phyloP scores from a whole-genome alignment of 1,140 invertebrate genomes.

The Babylonia areolata region DNA sequence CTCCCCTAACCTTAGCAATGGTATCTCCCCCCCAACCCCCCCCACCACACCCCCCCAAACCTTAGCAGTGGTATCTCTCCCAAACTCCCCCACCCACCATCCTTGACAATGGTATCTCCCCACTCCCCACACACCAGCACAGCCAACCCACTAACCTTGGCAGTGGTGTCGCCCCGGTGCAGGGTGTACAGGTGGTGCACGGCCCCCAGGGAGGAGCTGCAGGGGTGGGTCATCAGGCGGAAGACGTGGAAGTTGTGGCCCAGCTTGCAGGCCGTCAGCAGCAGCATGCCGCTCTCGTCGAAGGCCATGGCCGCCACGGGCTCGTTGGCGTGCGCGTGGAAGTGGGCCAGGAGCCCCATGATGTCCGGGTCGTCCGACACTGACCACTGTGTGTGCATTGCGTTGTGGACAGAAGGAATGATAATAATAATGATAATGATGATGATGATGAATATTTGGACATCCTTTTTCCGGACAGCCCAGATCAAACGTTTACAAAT shows the following conservation, averaged over 20 bases:
- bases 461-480: no score
- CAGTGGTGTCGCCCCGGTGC: conserved; percentile 85
- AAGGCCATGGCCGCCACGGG: conserved; percentile 93
- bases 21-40: neutral
- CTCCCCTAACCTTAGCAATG: neutral
- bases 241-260: conserved; percentile 98
- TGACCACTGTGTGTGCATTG: conserved; percentile 69
- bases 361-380: conserved; percentile 72
- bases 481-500: no score
- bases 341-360: conserved; percentile 88
- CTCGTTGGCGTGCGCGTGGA: conserved; percentile 91
- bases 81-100: neutral
- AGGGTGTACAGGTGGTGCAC: conserved; percentile 98
- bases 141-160: conserved; percentile 75
- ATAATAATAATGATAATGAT: no score
- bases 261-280: conserved; percentile 94
- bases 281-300: conserved; percentile 92
- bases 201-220: conserved; percentile 88
- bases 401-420: no score
- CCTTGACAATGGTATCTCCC: neutral
- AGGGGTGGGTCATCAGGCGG: conserved; percentile 93
- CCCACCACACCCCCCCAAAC: no score
- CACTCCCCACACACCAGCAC: neutral
- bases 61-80: neutral
- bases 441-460: no score